Evolutionary conservation across 2,113 vertebrate species (phyloP).

Genomic region (Gavialis gangeticus): DNA sequence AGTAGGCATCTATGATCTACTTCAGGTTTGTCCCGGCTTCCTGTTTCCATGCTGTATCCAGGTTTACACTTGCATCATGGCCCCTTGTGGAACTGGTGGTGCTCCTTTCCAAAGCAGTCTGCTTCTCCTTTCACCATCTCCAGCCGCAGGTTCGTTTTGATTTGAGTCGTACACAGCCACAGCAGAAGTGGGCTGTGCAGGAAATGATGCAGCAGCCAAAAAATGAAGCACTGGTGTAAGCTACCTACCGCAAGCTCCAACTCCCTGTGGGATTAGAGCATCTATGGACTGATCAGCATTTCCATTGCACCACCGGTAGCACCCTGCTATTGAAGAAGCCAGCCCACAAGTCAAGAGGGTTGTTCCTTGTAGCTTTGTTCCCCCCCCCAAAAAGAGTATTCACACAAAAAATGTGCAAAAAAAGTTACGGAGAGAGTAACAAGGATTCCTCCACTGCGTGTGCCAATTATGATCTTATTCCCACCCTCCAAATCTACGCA

Average conservation of each 20-base stretch:
- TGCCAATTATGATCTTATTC: constrained; percentile 54
- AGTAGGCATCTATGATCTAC: no score
- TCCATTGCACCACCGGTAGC: not conserved
- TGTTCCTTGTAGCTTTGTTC: constrained; percentile 56
- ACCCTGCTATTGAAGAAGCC: not conserved
- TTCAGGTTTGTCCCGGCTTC: not conserved
- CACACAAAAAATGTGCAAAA: not conserved
- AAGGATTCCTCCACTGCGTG: constrained; percentile 24
- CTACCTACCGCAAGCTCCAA: not conserved
- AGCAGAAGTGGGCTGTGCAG: not conserved
- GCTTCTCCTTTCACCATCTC: not conserved
- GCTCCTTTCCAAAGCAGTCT: not conserved
- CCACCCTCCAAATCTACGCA: constrained; percentile 43
- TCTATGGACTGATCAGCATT: not conserved
- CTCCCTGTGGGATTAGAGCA: not conserved
- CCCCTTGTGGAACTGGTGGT: not conserved
- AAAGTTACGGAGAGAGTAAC: not conserved
- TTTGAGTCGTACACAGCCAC: not conserved
- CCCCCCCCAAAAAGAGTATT: not conserved
- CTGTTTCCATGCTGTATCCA: not conserved
- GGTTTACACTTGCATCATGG: rapidly evolving
- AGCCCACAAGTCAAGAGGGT: constrained; percentile 2
- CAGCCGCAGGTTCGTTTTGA: not conserved
- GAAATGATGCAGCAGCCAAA: rapidly evolving
- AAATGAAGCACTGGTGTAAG: constrained; percentile 33